Evolutionary conservation across 2,888 invertebrate genomes (phyloP), one percentile per base, ranked within the genome.

Genomic region (Synanthedon tipuliformis): DNA sequence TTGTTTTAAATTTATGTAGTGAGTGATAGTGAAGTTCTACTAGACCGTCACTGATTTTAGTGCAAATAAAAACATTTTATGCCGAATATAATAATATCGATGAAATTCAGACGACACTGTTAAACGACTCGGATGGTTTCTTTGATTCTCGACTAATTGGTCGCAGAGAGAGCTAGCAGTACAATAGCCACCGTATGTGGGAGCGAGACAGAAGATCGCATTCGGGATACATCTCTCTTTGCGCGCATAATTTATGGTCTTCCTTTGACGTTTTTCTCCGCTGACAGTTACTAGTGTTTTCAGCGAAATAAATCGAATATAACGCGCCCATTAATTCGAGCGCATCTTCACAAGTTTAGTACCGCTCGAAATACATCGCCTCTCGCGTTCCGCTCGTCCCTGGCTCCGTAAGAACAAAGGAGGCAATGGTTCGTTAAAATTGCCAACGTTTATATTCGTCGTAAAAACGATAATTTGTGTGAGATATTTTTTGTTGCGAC

Each of bases 181-280:
- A 73, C 68, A 54, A 53, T 49, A 55, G 34, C 52, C 48, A 40
- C 16, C 23, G 13, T 51, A 54, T 11, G 68, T 54, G 15, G 55
- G 71, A 80, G 57, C 63, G 64, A 65, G 73, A 74, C 55, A 59
- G 59, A 57, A 50, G 53, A 54, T 56, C 58, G 61, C 62, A 66
- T 73, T 78, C 80, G 81, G 81, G 79, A 78, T 75, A 74, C 79
- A 81, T 85, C 81, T 83, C 82, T 81, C 81, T 79, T 78, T 77
- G 69, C 71, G 59, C 60, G 63, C 59, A 56, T 75, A 71, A 78
- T 78, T 78, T 78, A 78, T 63, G 66, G 67, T 53, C 57, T 59
- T 53, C 60, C 71, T 65, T 62, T 65, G 59, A 60, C 58, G 57
- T 56, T 59, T 34, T 34, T 54, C 59, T 51, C 61, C 69, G 71